These are phyloP conservation scores for Portunus trituberculatus DNA, from an alignment of 1,140 invertebrate genomes.

Conservation along the genomic window DNA sequence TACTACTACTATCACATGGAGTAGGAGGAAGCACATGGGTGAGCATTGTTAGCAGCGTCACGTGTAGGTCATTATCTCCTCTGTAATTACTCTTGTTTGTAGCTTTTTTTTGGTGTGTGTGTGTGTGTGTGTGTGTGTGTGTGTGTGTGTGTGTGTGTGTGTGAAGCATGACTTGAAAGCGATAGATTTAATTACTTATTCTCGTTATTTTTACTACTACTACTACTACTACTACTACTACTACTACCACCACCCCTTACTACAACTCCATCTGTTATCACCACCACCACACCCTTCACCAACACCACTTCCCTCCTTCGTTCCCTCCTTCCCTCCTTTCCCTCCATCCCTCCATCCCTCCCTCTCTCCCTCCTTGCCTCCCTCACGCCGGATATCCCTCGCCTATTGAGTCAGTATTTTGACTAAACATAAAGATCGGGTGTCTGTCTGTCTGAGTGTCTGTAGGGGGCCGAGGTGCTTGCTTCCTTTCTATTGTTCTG, in stretches of 20 bases:
- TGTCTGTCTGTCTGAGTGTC: slow-evolving; percentile 31
- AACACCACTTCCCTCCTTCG: not conserved
- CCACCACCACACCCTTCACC: not conserved
- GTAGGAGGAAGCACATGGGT: too few relatives aligned
- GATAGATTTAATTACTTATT: too few relatives aligned
- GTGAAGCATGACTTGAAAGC: too few relatives aligned
- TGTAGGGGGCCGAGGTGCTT: not conserved
- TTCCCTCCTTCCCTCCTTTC: not conserved
- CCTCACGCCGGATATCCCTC: slow-evolving; percentile 28
- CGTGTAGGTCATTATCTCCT: too few relatives aligned
- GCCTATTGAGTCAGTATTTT: slow-evolving; percentile 40
- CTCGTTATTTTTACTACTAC: not conserved
- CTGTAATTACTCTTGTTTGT: too few relatives aligned
- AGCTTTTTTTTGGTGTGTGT: too few relatives aligned
- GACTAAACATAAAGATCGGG: slow-evolving; percentile 32
- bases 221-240: not conserved
- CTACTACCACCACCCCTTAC: not conserved
- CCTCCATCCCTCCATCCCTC: not conserved
- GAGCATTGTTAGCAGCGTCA: too few relatives aligned
- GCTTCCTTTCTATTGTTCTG: too few relatives aligned
- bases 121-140: too few relatives aligned
- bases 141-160: too few relatives aligned
- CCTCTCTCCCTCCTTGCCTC: not conserved
- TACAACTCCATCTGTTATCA: too few relatives aligned
- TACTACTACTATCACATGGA: not conserved